Base-by-base conservation (phyloP, 1,140 invertebrate species). In the Centruroides sculpturatus region DNA sequence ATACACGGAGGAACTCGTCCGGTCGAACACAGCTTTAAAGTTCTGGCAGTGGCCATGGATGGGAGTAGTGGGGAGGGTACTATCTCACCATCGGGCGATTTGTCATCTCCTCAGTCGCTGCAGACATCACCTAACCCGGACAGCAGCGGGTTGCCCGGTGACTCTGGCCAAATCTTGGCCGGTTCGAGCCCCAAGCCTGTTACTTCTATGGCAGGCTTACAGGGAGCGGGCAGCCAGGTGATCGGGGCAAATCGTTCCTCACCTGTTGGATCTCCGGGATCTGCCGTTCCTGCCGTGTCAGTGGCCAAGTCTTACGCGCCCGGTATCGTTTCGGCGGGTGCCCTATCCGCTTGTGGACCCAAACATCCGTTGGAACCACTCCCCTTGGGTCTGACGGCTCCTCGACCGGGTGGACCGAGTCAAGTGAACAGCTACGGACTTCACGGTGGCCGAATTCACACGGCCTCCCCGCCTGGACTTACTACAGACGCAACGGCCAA, bases 401-500 rank as follows among this genome's bases (percentile, higher is more conserved):
- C 50, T 51, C 50, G 12, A 34, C 50, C 50, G 12, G 50, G 12
- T 34, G 12, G 6, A n/a, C 12, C 23, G 50, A 34, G 8, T 51
- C 23, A 51, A n/a, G 50, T n/a, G 8, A 34, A 34, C 50, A 51
- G 23, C 50, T 13, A 51, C 10, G 12, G 12, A 34, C 12, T 41
- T 41, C 41, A 41, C 41, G 57, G 56, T 59, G 59, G 41, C 11
- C 56, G 55, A 55, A 59, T 61, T 55, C 64, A 56, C 35, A 55
- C 63, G 41, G 47, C 56, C 49, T 66, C 64, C 4, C 66, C 66
- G 13, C 60, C 66, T 5, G 66, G 66, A 9, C 57, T 66, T 57
- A 62, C 86, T 58, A 91, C 87, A 56, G 91, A 93, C 76, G 90
- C 89, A 4, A 89, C 87, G 35, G 90, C 89, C 60, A 96, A 96